Evolutionary conservation across 1,140 invertebrate species (phyloP).

Genomic region (Plectrocnemia conspersa): DNA sequence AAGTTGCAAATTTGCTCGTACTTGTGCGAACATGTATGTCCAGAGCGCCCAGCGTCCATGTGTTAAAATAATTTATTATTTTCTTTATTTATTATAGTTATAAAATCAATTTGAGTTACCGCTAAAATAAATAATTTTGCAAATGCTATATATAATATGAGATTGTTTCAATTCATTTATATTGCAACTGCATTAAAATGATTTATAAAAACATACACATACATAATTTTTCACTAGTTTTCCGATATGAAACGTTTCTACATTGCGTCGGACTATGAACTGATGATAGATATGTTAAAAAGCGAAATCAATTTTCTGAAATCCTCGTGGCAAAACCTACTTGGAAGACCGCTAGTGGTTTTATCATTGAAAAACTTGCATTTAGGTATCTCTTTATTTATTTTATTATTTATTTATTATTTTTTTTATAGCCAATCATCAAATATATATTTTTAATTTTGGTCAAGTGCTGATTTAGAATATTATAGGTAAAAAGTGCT

Average conservation of each 20-base stretch:
- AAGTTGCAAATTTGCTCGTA: neutral
- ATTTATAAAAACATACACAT: too few species aligned
- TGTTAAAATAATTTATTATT: constrained; percentile 16
- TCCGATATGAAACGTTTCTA: constrained; percentile 94
- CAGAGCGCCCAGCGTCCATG: too few species aligned
- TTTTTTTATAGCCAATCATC: too few species aligned
- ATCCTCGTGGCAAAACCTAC: constrained; percentile 91
- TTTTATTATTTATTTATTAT: too few species aligned
- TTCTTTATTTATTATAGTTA: constrained; percentile 38
- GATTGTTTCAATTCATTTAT: too few species aligned
- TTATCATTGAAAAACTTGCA: constrained; percentile 84
- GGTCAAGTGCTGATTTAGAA: too few species aligned
- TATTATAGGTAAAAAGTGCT: too few species aligned
- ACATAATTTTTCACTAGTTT: constrained; percentile 60
- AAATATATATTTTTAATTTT: too few species aligned
- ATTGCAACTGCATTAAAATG: too few species aligned
- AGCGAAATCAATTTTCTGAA: constrained; percentile 95
- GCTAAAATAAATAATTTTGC: too few species aligned
- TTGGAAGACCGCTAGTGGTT: constrained; percentile 84
- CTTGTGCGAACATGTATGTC: neutral
- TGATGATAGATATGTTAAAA: constrained; percentile 96
- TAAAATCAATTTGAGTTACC: constrained; percentile 37
- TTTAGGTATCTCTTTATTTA: too few species aligned
- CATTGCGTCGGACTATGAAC: constrained; percentile 93
- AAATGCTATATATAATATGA: too few species aligned